phyloP scores from a whole-genome alignment of 37 sponge, comb jelly and placozoan genomes.

The Aplysina aerophoba region DNA sequence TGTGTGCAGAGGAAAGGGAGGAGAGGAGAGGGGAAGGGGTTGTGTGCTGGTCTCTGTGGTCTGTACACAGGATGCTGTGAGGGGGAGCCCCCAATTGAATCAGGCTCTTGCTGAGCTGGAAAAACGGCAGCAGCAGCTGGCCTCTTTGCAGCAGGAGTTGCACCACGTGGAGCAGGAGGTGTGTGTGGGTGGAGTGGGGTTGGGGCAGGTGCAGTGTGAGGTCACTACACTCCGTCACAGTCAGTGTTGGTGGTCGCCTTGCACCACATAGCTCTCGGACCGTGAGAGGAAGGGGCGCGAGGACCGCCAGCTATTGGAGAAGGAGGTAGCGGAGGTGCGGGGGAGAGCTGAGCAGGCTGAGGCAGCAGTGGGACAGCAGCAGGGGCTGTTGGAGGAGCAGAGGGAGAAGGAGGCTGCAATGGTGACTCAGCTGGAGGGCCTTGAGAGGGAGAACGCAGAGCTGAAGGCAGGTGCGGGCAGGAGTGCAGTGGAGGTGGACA shows the following conservation, averaged over 20 bases:
- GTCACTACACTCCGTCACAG: not conserved
- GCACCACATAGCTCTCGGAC: not conserved
- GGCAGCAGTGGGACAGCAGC: too few species aligned
- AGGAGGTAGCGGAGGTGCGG: not conserved
- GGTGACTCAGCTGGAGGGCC: not conserved
- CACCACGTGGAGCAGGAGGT: not conserved
- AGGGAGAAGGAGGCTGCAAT: not conserved
- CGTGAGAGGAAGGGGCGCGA: slow-evolving; percentile 14
- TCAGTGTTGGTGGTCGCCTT: too few species aligned
- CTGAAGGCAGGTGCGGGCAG: not conserved
- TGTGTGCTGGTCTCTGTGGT: not conserved
- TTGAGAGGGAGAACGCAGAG: not conserved
- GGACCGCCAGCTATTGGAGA: slow-evolving; percentile 10
- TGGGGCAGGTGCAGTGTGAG: not conserved
- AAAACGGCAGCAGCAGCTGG: too few species aligned
- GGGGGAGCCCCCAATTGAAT: too few species aligned
- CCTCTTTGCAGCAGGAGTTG: not conserved
- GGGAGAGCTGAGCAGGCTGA: not conserved
- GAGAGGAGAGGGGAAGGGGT: too few species aligned
- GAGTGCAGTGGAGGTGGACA: not conserved
- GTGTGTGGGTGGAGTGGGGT: not conserved
- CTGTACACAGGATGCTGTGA: not conserved
- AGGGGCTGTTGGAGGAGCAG: not conserved
- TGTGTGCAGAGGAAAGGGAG: too few species aligned
- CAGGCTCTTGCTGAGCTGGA: too few species aligned